Conservation (phyloP, 2,797 vertebrate species). For the Rhinophrynus dorsalis region DNA sequence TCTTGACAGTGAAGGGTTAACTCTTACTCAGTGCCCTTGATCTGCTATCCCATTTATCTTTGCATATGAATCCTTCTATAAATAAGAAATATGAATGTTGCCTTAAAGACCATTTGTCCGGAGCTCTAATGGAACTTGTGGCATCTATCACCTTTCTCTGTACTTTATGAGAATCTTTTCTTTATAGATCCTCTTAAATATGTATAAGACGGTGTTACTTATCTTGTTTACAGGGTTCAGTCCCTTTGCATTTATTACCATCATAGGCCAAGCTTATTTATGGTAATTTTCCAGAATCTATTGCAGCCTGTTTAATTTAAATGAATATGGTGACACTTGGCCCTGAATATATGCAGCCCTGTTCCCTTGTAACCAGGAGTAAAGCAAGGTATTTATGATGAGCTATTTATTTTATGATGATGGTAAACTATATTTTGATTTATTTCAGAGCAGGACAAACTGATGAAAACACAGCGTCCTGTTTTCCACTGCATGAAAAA, state of each 20-base stretch:
- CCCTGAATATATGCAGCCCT: conserved; percentile 57
- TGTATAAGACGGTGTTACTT: conserved; percentile 62
- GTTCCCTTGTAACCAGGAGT: conserved; percentile 53
- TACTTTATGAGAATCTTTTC: conserved; percentile 52
- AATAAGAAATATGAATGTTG: conserved; percentile 10
- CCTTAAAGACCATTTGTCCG: neutral
- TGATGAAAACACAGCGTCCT: neutral
- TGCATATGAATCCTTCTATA: conserved; percentile 6
- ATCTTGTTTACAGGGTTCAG: conserved; percentile 61
- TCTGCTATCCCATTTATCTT: neutral
- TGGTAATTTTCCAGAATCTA: conserved; percentile 61
- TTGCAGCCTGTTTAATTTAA: conserved; percentile 58
- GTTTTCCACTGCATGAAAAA: conserved; percentile 7
- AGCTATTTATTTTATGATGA: conserved; percentile 62
- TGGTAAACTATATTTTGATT: conserved; percentile 41
- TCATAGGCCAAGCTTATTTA: conserved; percentile 56
- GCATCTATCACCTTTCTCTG: conserved; percentile 57
- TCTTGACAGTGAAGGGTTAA: neutral
- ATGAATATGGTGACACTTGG: conserved; percentile 55
- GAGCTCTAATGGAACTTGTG: conserved; percentile 52
- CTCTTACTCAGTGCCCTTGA: neutral
- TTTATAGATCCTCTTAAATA: conserved; percentile 57
- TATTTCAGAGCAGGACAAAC: conserved; percentile 14
- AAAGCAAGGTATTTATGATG: conserved; percentile 59
- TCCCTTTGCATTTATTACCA: conserved; percentile 59